These are phyloP conservation scores for Picathartes gymnocephalus DNA, from an alignment of 2,113 vertebrate species.

Conservation along the genomic window DNA sequence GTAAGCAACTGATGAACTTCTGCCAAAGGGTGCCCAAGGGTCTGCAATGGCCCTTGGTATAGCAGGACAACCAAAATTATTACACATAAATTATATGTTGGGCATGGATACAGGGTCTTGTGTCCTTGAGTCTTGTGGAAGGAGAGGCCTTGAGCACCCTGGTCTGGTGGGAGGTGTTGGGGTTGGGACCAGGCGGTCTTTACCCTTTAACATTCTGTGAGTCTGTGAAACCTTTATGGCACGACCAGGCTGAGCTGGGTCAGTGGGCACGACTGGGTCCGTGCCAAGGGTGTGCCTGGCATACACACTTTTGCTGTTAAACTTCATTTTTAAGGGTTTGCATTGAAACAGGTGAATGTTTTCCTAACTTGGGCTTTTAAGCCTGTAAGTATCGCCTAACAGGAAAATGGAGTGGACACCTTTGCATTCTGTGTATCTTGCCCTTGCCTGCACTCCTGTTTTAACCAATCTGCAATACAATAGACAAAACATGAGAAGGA, in stretches of 20 bases:
- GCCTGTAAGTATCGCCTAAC: no score
- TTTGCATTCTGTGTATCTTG: neutral
- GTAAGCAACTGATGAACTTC: neutral
- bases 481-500: conserved; percentile 53
- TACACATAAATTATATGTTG: neutral
- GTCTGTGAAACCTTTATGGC: neutral
- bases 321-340: neutral
- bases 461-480: neutral
- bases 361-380: neutral
- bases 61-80: neutral
- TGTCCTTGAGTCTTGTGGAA: neutral
- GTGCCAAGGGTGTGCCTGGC: no score
- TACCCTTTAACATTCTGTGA: no score
- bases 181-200: neutral
- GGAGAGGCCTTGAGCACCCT: neutral
- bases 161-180: neutral
- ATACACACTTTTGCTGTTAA: neutral
- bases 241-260: neutral
- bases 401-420: neutral
- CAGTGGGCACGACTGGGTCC: fast-evolving
- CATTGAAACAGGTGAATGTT: neutral
- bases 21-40: neutral
- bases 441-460: neutral
- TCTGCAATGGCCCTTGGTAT: neutral
- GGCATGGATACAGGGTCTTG: neutral